phyloP scores from a whole-genome alignment of 2,888 invertebrate species.

The Drosophila recens region DNA sequence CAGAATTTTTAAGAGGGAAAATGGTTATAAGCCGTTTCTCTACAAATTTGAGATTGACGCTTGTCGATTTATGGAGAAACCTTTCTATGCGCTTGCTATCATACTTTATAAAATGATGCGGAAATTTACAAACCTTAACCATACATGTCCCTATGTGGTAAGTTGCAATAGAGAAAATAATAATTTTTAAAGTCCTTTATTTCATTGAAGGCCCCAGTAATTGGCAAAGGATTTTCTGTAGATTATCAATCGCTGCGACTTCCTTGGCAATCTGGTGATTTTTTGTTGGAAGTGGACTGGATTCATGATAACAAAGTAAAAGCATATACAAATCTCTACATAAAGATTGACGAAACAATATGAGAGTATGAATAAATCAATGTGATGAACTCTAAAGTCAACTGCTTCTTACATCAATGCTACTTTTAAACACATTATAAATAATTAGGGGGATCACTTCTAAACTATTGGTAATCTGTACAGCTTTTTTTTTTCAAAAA shows the following conservation, averaged over 20 bases:
- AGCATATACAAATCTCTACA: constrained; percentile 16
- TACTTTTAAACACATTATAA: too few species aligned
- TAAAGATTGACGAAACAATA: neutral
- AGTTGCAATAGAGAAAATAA: neutral
- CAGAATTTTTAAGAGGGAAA: constrained; percentile 31
- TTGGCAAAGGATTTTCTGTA: constrained; percentile 18
- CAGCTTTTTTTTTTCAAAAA: too few species aligned
- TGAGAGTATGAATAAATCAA: too few species aligned
- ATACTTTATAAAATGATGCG: constrained; percentile 10
- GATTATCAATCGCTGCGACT: constrained; percentile 12
- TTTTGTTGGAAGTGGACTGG: constrained; percentile 18
- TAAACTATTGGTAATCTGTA: too few species aligned
- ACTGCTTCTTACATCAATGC: too few species aligned
- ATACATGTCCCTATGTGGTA: constrained; percentile 45
- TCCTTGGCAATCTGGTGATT: constrained; percentile 41
- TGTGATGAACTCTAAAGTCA: too few species aligned
- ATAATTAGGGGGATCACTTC: too few species aligned
- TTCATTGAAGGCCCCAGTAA: constrained; percentile 9
- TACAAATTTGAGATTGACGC: constrained; percentile 23
- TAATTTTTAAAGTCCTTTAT: neutral
- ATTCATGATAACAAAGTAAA: neutral
- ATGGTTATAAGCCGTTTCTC: constrained; percentile 50
- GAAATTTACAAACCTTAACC: constrained; percentile 44
- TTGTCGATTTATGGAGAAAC: constrained; percentile 39
- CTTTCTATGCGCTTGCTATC: constrained; percentile 29